These are phyloP conservation scores for Crepidodera aurea DNA, from an alignment of 2,888 invertebrate species.

Conservation along the genomic window DNA sequence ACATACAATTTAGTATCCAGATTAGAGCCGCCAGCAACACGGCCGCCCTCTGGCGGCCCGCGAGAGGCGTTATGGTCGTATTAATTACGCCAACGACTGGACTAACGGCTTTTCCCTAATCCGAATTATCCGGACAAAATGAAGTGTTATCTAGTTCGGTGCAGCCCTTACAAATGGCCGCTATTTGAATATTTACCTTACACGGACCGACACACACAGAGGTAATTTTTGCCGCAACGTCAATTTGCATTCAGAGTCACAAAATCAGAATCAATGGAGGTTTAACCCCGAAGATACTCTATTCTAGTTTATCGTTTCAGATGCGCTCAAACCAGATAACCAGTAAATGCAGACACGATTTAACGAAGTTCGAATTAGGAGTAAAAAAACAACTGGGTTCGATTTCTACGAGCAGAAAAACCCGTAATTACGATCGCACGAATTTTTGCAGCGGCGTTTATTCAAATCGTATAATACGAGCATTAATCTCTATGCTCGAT, in stretches of 20 bases:
- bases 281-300: conserved; percentile 12
- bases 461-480: too few species aligned
- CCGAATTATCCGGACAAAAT: conserved; percentile 49
- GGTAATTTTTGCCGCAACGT: conserved; percentile 16
- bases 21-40: conserved; percentile 45
- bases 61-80: conserved; percentile 48
- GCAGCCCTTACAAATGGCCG: conserved; percentile 23
- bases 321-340: not conserved
- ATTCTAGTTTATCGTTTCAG: not conserved
- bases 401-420: not conserved
- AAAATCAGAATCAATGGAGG: conserved; percentile 10
- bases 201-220: conserved; percentile 18
- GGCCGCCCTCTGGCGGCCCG: conserved; percentile 45
- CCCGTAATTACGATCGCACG: too few species aligned
- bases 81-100: conserved; percentile 55
- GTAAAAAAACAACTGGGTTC: not conserved
- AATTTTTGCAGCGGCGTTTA: too few species aligned
- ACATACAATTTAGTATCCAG: conserved; percentile 45
- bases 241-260: conserved; percentile 17
- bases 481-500: too few species aligned
- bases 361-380: not conserved
- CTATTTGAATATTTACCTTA: conserved; percentile 27
- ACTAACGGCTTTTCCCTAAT: conserved; percentile 54
- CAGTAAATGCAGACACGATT: not conserved
- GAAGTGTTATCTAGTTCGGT: conserved; percentile 39